Evolutionary conservation across 2,888 invertebrate genomes (phyloP).

Genomic region (Chromoteleia sp.): DNA sequence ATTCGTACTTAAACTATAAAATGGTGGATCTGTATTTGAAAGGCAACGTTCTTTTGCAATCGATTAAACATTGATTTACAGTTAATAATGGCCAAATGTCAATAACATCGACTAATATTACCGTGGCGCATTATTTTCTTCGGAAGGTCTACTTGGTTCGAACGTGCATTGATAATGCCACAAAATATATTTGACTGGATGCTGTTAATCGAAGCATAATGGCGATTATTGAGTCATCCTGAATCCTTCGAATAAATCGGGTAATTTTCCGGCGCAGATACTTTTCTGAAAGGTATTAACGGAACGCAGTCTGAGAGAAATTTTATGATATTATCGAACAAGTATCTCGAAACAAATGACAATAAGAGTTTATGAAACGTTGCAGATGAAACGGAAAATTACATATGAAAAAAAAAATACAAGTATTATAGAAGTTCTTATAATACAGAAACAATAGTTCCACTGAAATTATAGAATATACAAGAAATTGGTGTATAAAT

Average conservation of each 20-base stretch:
- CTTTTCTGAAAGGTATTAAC: conserved; percentile 12
- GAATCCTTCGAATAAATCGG: conserved; percentile 20
- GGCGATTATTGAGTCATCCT: conserved; percentile 22
- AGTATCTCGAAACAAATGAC: conserved; percentile 13
- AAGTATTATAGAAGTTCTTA: background rate
- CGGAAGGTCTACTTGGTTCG: conserved; percentile 8
- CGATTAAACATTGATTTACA: conserved; percentile 33
- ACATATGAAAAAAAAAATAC: conserved; percentile 1
- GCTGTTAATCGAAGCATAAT: conserved; percentile 28
- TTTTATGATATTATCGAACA: background rate
- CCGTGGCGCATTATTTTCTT: conserved; percentile 28
- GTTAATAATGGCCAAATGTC: conserved; percentile 45
- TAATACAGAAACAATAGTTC: background rate
- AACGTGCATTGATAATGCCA: conserved; percentile 24
- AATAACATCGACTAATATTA: conserved; percentile 38
- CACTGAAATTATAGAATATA: no score
- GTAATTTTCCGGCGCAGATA: background rate
- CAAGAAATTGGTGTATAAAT: no score
- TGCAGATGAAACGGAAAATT: conserved; percentile 21
- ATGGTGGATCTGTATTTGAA: conserved; percentile 38
- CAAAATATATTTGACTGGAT: conserved; percentile 37
- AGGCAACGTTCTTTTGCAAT: conserved; percentile 6
- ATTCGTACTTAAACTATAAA: conserved; percentile 23
- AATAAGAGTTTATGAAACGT: conserved; percentile 12
- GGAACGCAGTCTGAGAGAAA: background rate